Percentiles rank a stretch among this genome's conserved stretches.
Conservation (phyloP, 2,797 vertebrate genomes). For the Urocyon cinereoargenteus region DNA sequence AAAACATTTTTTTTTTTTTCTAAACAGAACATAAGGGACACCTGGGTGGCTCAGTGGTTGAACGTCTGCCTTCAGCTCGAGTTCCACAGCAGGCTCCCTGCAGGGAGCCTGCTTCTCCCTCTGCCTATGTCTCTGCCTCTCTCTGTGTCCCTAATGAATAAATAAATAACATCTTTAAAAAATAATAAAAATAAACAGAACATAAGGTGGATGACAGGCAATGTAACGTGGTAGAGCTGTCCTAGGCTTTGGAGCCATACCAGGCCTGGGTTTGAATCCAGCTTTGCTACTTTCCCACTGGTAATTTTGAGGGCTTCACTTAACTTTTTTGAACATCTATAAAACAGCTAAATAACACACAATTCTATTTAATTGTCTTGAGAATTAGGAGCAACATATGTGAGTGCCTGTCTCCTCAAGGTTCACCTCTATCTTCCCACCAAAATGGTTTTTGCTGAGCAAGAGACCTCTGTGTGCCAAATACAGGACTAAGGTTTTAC, state of each 20-base stretch:
- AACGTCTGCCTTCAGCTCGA: too few species aligned
- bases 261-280: neutral
- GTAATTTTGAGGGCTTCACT: neutral
- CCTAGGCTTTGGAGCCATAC: neutral
- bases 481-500: neutral
- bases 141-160: too few species aligned
- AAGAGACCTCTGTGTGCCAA: neutral
- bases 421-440: neutral
- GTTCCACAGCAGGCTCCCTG: too few species aligned
- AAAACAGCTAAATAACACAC: neutral
- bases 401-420: neutral
- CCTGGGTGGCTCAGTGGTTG: too few species aligned
- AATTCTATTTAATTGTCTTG: neutral
- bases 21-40: too few species aligned
- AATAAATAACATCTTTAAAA: too few species aligned
- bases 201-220: neutral
- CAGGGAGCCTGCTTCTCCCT: too few species aligned
- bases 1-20: neutral
- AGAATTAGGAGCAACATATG: neutral
- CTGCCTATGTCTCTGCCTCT: too few species aligned
- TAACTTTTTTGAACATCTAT: neutral
- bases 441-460: neutral
- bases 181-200: neutral
- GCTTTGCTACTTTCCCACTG: neutral
- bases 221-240: neutral